phyloP scores from a whole-genome alignment of 2,797 vertebrate genomes.

The Parotocinclus haroldoi region DNA sequence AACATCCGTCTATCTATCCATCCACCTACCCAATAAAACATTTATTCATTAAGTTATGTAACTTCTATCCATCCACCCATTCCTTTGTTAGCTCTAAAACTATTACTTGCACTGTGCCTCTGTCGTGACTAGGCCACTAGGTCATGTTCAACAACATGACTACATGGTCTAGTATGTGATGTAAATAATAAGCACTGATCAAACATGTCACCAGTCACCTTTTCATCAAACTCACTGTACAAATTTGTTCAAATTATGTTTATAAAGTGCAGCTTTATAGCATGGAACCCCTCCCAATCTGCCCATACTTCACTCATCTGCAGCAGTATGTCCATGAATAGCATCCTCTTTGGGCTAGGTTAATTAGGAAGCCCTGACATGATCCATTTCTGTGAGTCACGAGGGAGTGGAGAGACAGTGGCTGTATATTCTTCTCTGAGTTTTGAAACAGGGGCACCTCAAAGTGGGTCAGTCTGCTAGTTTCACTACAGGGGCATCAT shows the following conservation, averaged over 20 bases:
- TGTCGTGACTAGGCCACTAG: no score
- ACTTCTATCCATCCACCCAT: no score
- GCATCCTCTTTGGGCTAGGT: conserved; percentile 57
- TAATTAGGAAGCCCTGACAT: conserved; percentile 72
- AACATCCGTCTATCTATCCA: no score
- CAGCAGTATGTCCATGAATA: conserved; percentile 22
- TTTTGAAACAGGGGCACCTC: conserved; percentile 64
- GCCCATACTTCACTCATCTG: not conserved
- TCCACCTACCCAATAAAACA: no score
- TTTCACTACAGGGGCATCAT: conserved; percentile 29
- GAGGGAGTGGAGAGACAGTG: conserved; percentile 63
- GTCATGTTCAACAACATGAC: no score
- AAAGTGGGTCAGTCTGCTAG: conserved; percentile 65
- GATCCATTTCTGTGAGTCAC: conserved; percentile 67
- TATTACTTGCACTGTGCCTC: no score
- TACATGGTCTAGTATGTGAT: no score
- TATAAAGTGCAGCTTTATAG: not conserved
- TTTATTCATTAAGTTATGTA: no score
- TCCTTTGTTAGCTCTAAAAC: no score
- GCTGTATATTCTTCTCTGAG: conserved; percentile 64
- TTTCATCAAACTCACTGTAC: not conserved
- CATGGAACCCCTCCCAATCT: conserved; percentile 1
- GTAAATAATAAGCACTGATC: no score
- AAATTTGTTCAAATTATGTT: not conserved
- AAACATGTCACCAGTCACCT: not conserved